Evolutionary conservation across 2,888 invertebrate species (phyloP).

Genomic region (Dicyrtomina minuta): DNA sequence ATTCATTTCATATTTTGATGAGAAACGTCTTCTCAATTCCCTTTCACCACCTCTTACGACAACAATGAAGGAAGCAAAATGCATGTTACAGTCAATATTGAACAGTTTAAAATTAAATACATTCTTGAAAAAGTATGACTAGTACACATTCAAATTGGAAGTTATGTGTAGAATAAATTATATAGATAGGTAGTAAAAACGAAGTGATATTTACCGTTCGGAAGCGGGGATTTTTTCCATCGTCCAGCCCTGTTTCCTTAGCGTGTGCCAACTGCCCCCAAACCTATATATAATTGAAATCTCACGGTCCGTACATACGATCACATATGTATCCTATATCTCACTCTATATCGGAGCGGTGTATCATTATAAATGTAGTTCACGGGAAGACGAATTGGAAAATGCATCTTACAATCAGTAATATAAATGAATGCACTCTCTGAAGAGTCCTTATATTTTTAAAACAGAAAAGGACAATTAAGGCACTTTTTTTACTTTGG

Average conservation of each 20-base stretch:
- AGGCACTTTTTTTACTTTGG: too few relatives aligned
- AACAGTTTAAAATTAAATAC: background rate
- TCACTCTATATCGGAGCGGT: too few relatives aligned
- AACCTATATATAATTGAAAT: slow-evolving; percentile 63
- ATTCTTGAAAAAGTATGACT: too few relatives aligned
- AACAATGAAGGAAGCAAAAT: background rate
- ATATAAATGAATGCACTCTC: too few relatives aligned
- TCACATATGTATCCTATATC: too few relatives aligned
- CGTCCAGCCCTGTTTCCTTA: slow-evolving; percentile 65
- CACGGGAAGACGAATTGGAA: too few relatives aligned
- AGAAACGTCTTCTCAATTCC: background rate
- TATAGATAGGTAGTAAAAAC: too few relatives aligned
- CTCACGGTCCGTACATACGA: slow-evolving; percentile 56
- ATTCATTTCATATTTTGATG: background rate
- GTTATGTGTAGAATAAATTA: too few relatives aligned
- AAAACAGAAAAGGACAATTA: too few relatives aligned
- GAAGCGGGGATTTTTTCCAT: slow-evolving; percentile 46
- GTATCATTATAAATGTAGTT: too few relatives aligned
- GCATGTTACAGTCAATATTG: background rate
- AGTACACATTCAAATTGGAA: background rate
- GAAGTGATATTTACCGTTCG: slow-evolving; percentile 53
- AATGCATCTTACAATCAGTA: too few relatives aligned
- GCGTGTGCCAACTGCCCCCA: slow-evolving; percentile 82
- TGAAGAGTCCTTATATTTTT: too few relatives aligned
- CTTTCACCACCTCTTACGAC: background rate